Base-by-base conservation (phyloP, 2,888 invertebrate genomes). In the Nephrotoma guestfalica region DNA sequence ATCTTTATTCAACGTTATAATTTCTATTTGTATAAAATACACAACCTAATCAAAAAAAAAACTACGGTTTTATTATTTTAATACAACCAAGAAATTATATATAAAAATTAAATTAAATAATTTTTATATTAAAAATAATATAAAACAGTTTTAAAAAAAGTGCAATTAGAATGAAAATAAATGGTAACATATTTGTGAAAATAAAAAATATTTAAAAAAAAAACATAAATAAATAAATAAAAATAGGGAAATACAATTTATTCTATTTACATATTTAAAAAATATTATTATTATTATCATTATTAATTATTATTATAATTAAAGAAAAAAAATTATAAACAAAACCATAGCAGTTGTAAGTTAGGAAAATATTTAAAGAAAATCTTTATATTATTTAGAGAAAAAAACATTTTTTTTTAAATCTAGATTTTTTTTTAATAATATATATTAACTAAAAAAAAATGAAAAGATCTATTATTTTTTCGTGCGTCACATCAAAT, bases 241-340 rank as follows among this genome's bases (percentile, higher is more conserved):
- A 88, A 88, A 88, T 88, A 88, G 88, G 88, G 88, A 88, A 87
- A 88, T 71, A 86, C 86, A 88, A 91, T 91, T 91, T 90, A 90
- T 92, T 92, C 92, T 93, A 93, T 93, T 93, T 93, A 92, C 92
- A 93, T 92, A 92, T 92, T 92, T 92, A 91, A 92, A 91, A 92
- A 91, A 91, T 90, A 87, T 87, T 85, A 87, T 86, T 86, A 87
- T 86, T 87, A 86, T 87, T 87, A 87, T 87, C 83, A 87, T 86
- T 71, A 86, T 87, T 86, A 86, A 87, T 86, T 86, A 43, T 86
- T 15, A 71, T 41, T 83, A 86, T 86, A 71, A 86, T 86, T 41
- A 86, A 86, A 86, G 43, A 87, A 86, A 57, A 87, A 45, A 51
- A 86, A 30, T 30, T 30, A 30, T 30, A 30, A 86, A 85, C 47